Conservation (phyloP, 2,888 invertebrate species). For the Drosophila ochracea region DNA sequence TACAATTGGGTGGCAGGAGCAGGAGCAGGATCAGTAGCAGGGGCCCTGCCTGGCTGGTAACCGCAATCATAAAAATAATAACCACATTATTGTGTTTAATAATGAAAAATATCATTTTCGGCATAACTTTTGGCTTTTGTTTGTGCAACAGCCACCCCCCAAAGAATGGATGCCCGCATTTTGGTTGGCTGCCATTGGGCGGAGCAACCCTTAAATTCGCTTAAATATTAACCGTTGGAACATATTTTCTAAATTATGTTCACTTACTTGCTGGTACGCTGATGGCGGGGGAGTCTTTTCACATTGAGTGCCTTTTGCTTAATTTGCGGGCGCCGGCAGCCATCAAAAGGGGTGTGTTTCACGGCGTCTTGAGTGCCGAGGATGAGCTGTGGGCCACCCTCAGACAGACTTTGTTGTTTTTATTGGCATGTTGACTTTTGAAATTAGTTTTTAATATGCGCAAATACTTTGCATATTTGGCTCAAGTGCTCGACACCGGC, state of each 20-base stretch:
- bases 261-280: slow-evolving; percentile 63
- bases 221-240: slow-evolving; percentile 70
- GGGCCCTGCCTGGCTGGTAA: slow-evolving; percentile 45
- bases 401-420: slow-evolving; percentile 67
- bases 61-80: slow-evolving; percentile 82
- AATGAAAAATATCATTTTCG: slow-evolving; percentile 81
- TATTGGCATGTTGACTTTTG: slow-evolving; percentile 85
- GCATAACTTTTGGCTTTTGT: slow-evolving; percentile 79
- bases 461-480: slow-evolving; percentile 82
- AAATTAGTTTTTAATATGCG: slow-evolving; percentile 85
- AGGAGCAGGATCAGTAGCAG: slow-evolving; percentile 16
- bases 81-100: slow-evolving; percentile 82
- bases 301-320: slow-evolving; percentile 75
- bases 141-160: slow-evolving; percentile 51
- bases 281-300: slow-evolving; percentile 44
- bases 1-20: slow-evolving; percentile 28
- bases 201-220: slow-evolving; percentile 75
- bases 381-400: slow-evolving; percentile 37
- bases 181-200: slow-evolving; percentile 64
- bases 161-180: slow-evolving; percentile 64
- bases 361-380: slow-evolving; percentile 36
- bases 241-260: slow-evolving; percentile 79
- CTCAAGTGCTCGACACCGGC: slow-evolving; percentile 37
- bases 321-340: slow-evolving; percentile 69
- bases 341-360: slow-evolving; percentile 65